These are phyloP conservation scores for Thysanoteuthis rhombus DNA, from an alignment of 2,888 invertebrate genomes.

Conservation along the genomic window DNA sequence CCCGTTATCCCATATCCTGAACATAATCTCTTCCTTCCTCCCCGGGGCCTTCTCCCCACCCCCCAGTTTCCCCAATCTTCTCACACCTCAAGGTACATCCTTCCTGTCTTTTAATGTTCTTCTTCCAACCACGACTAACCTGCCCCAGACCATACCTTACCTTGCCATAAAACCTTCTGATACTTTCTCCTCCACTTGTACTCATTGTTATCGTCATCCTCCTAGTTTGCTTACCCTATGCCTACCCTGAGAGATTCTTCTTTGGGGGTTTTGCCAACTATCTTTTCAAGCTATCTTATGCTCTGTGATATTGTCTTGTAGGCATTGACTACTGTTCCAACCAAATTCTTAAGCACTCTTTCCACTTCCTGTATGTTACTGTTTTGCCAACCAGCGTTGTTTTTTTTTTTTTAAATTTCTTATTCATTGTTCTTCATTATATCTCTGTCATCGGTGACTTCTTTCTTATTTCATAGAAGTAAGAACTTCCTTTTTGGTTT, in stretches of 20 bases:
- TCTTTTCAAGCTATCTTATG: background rate
- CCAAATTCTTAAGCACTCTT: background rate
- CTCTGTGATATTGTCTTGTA: background rate
- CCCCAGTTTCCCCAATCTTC: background rate
- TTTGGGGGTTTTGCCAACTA: background rate
- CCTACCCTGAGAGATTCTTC: background rate
- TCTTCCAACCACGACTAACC: background rate
- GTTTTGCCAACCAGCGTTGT: background rate
- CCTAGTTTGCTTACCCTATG: background rate
- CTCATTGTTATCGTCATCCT: background rate
- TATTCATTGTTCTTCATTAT: background rate
- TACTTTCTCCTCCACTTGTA: conserved; percentile 12
- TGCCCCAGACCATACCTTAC: background rate
- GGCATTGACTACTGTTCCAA: background rate
- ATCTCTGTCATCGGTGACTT: background rate
- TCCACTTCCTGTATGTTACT: background rate
- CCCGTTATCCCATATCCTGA: background rate
- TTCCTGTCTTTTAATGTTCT: background rate
- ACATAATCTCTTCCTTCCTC: background rate
- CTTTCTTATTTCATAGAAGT: background rate
- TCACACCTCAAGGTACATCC: background rate
- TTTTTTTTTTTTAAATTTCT: background rate
- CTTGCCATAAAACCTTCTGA: background rate
- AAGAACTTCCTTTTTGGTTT: background rate
- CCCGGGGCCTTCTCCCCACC: background rate